Conservation (phyloP, 2,888 invertebrate genomes). For the Platerodrilus igneus region DNA sequence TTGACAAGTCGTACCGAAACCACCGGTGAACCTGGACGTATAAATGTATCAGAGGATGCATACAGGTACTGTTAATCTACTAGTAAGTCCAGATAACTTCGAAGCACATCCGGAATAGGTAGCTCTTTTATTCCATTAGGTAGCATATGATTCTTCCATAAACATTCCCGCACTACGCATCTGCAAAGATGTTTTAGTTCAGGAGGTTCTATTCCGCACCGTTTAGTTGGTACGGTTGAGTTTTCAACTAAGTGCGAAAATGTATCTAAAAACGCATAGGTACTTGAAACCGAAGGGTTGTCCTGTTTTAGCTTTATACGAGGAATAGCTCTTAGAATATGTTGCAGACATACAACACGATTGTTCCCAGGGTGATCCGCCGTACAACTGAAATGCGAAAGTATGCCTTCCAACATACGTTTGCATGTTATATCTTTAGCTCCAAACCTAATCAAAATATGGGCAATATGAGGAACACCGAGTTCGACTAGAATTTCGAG, state of each 20-base stretch:
- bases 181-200: slow-evolving; percentile 73
- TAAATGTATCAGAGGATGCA: slow-evolving; percentile 89
- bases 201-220: slow-evolving; percentile 61
- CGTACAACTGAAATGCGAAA: slow-evolving; percentile 37
- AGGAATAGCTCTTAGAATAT: slow-evolving; percentile 63
- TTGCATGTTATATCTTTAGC: slow-evolving; percentile 61
- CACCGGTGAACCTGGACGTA: slow-evolving; percentile 81
- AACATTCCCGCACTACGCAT: slow-evolving; percentile 60
- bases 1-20: slow-evolving; percentile 90
- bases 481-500: slow-evolving; percentile 70
- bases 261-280: slow-evolving; percentile 33
- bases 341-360: slow-evolving; percentile 62
- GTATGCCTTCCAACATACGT: slow-evolving; percentile 59
- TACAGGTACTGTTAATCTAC: slow-evolving; percentile 75
- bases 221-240: slow-evolving; percentile 56
- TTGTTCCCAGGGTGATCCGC: slow-evolving; percentile 64
- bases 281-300: no score
- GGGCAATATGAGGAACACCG: slow-evolving; percentile 68
- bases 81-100: slow-evolving; percentile 69
- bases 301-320: slow-evolving; percentile 48
- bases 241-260: slow-evolving; percentile 54
- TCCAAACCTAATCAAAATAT: slow-evolving; percentile 68
- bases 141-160: slow-evolving; percentile 67
- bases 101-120: slow-evolving; percentile 61
- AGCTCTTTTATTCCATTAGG: slow-evolving; percentile 69